These are phyloP conservation scores for Pygmarrhopalites habei DNA, from an alignment of 1,140 invertebrate genomes.

Conservation along the genomic window DNA sequence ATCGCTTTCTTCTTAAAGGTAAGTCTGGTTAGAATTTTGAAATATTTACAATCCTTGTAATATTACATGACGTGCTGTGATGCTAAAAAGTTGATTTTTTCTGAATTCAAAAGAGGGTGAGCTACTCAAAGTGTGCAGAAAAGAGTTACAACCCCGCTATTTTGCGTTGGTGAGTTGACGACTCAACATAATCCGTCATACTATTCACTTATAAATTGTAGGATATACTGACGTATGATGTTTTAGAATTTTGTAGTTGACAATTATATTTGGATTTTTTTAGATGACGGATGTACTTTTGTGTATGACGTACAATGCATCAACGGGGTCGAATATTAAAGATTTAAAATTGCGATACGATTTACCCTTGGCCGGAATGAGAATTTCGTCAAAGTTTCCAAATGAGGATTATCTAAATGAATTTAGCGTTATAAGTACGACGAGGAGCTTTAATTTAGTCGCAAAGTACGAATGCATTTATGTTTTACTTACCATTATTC, in stretches of 20 bases:
- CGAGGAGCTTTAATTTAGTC: constrained; percentile 60
- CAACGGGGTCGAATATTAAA: constrained; percentile 40
- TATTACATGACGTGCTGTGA: too few relatives aligned
- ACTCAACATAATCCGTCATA: too few relatives aligned
- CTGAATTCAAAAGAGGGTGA: constrained; percentile 66
- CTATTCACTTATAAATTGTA: too few relatives aligned
- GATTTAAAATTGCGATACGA: constrained; percentile 55
- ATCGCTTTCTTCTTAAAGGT: constrained; percentile 57
- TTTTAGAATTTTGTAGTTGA: too few relatives aligned
- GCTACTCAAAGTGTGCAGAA: constrained; percentile 58
- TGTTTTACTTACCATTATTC: not conserved
- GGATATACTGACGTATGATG: too few relatives aligned
- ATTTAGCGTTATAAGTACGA: constrained; percentile 55
- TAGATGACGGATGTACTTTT: constrained; percentile 65
- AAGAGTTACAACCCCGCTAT: constrained; percentile 60
- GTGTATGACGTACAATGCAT: constrained; percentile 53
- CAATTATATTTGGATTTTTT: constrained; percentile 44
- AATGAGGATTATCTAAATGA: constrained; percentile 53
- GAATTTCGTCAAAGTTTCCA: constrained; percentile 48
- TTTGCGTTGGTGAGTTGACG: constrained; percentile 58
- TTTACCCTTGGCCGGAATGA: constrained; percentile 56
- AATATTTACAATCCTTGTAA: too few relatives aligned
- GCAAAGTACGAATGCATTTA: constrained; percentile 51
- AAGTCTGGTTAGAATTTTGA: too few relatives aligned
- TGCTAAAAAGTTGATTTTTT: too few relatives aligned